Conservation (phyloP, 2,888 invertebrate genomes). For the Andrena bicolor region DNA sequence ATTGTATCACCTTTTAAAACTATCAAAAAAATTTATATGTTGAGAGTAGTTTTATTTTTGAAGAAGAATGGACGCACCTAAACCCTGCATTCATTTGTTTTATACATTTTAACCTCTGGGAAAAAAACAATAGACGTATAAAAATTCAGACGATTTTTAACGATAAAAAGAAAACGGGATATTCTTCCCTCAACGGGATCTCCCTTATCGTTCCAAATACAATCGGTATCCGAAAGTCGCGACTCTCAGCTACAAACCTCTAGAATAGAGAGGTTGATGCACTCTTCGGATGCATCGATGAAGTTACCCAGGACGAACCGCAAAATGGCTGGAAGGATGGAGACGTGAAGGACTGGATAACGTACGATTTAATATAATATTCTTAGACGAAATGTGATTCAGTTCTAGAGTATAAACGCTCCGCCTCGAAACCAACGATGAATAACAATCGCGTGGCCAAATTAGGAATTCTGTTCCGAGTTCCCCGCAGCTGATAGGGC, state of each 20-base stretch:
- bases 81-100: not conserved
- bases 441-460: constrained; percentile 77
- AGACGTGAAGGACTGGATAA: constrained; percentile 65
- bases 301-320: constrained; percentile 23
- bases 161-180: too few species aligned
- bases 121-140: too few species aligned
- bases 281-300: not conserved
- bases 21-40: not conserved
- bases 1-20: too few species aligned
- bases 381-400: constrained; percentile 77
- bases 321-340: constrained; percentile 5
- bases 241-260: constrained; percentile 15
- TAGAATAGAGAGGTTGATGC: not conserved
- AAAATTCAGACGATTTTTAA: too few species aligned
- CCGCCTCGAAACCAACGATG: constrained; percentile 73
- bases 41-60: not conserved
- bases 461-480: constrained; percentile 72
- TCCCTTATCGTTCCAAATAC: too few species aligned
- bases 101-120: too few species aligned
- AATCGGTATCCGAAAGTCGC: too few species aligned
- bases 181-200: too few species aligned
- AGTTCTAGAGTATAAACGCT: constrained; percentile 74
- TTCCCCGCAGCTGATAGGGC: constrained; percentile 54
- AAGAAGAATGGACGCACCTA: not conserved
- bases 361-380: constrained; percentile 81